Evolutionary conservation across 1,140 invertebrate species (phyloP).

Genomic region (Colletes latitarsis): DNA sequence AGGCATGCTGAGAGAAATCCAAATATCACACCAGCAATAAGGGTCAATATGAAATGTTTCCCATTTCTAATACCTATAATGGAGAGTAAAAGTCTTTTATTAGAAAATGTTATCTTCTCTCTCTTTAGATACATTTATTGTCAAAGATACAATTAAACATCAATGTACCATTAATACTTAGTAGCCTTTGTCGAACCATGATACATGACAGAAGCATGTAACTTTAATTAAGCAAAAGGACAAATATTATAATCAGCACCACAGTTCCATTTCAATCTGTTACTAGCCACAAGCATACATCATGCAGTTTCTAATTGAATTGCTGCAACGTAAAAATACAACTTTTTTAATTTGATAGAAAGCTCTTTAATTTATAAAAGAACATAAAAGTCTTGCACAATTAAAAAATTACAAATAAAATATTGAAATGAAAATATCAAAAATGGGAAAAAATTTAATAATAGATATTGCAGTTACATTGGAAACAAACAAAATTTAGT

Average conservation of each 20-base stretch:
- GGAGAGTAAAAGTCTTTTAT: constrained; percentile 20
- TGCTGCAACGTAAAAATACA: constrained; percentile 1
- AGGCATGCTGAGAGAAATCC: constrained; percentile 79
- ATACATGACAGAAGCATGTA: constrained; percentile 45
- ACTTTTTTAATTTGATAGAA: not conserved
- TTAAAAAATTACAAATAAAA: too few species aligned
- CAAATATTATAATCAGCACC: not conserved
- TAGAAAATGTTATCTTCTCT: not conserved
- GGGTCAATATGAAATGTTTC: constrained; percentile 74
- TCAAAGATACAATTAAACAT: not conserved
- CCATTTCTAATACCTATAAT: constrained; percentile 70
- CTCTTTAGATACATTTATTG: not conserved
- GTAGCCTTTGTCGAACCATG: constrained; percentile 73
- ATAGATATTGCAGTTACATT: too few species aligned
- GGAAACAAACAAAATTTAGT: too few species aligned
- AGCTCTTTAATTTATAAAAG: not conserved
- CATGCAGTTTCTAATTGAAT: not conserved
- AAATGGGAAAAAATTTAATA: too few species aligned
- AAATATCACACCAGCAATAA: constrained; percentile 75
- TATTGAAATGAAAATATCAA: too few species aligned
- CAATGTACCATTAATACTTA: constrained; percentile 68
- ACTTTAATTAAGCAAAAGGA: constrained; percentile 23
- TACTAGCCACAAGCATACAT: not conserved
- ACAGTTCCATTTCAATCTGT: not conserved
- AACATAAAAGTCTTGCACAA: not conserved